phyloP scores from a whole-genome alignment of 2,888 invertebrate genomes.

The Phalera bucephala region DNA sequence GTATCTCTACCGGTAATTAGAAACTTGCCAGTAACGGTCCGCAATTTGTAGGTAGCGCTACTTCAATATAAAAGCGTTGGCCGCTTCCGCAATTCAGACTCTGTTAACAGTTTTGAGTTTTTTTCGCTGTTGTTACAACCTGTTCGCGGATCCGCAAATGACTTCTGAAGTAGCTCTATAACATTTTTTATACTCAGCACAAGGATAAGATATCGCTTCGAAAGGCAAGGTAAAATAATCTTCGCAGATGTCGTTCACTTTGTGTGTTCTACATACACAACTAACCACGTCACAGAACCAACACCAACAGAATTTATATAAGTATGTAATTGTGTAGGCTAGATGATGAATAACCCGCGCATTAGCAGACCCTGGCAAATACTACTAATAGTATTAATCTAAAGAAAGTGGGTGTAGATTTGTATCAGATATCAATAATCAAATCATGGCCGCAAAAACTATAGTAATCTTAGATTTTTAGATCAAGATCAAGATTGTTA shows the following conservation, averaged over 20 bases:
- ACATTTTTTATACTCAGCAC: not conserved
- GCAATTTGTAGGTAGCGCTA: conserved; percentile 54
- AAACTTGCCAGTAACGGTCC: conserved; percentile 73
- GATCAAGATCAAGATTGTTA: conserved; percentile 21
- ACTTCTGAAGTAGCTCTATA: conserved; percentile 1
- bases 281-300: no score
- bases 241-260: no score
- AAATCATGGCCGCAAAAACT: no score
- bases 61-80: conserved; percentile 39
- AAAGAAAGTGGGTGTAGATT: no score
- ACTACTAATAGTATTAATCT: no score
- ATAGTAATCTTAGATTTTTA: no score
- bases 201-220: not conserved
- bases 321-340: no score
- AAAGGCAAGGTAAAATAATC: not conserved
- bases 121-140: conserved; percentile 4
- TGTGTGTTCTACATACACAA: no score
- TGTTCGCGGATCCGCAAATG: conserved; percentile 8
- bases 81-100: conserved; percentile 29
- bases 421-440: no score
- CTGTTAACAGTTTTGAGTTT: conserved; percentile 14
- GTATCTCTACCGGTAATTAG: conserved; percentile 73
- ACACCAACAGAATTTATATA: no score
- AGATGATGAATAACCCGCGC: no score
- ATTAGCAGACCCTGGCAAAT: no score